These are phyloP conservation scores for Anoura caudifer DNA, from an alignment of 2,113 vertebrate species.

Conservation along the genomic window DNA sequence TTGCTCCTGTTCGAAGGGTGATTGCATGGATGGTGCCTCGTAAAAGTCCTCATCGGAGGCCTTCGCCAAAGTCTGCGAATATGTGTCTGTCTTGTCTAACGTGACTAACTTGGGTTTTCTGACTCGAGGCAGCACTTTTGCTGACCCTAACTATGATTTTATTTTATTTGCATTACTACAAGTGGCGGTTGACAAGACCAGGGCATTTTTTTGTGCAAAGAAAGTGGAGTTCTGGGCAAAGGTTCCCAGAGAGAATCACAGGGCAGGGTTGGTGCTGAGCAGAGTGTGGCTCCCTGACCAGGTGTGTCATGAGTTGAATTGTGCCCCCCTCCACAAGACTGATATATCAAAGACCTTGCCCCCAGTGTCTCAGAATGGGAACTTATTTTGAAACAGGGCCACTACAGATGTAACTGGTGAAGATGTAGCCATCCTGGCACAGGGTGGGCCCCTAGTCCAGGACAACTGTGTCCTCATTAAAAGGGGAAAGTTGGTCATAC, in stretches of 20 bases:
- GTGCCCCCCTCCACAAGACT: no score
- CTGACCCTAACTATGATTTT: neutral
- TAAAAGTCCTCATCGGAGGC: neutral
- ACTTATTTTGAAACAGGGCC: neutral
- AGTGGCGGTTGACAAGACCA: neutral
- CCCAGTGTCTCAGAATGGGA: neutral
- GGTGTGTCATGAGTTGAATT: fast-evolving
- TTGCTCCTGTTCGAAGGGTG: neutral
- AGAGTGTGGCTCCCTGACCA: neutral
- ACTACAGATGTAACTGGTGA: neutral
- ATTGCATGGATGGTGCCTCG: neutral
- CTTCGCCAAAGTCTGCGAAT: no score
- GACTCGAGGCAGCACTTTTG: fast-evolving
- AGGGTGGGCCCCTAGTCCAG: neutral
- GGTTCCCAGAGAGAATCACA: neutral
- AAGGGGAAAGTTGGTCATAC: neutral
- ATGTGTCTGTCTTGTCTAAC: neutral
- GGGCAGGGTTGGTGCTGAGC: fast-evolving
- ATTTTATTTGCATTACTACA: no score
- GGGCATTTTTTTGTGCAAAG: neutral
- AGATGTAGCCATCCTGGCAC: neutral
- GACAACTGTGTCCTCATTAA: neutral
- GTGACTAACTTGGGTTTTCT: neutral
- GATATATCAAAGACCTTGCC: neutral
- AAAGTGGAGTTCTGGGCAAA: neutral